Percentiles rank a stretch among this genome's conserved stretches.
Conservation (phyloP, 2,888 invertebrate species). For the Anthrax anthrax region DNA sequence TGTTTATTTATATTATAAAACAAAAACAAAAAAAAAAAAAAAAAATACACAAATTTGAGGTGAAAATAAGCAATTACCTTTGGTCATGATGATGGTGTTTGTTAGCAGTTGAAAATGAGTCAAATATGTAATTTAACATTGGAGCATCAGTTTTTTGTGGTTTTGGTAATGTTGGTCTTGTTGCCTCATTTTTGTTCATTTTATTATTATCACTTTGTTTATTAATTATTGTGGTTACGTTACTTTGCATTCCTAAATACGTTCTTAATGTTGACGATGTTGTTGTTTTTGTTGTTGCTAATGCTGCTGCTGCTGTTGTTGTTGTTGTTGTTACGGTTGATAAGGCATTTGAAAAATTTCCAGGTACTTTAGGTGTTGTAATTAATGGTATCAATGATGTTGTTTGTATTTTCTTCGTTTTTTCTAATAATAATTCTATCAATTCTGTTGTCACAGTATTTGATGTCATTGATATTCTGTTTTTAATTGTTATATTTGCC, state of each 20-base stretch:
- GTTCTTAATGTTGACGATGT: constrained; percentile 10
- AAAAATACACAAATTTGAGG: no score
- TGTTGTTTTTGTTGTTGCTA: not conserved
- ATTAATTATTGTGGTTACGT: constrained; percentile 7
- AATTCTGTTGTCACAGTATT: no score
- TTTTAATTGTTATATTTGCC: no score
- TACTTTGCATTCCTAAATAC: constrained; percentile 11
- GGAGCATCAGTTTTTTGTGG: constrained; percentile 48
- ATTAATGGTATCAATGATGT: no score
- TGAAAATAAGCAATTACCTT: constrained; percentile 41
- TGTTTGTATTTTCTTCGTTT: no score
- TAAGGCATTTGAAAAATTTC: not conserved
- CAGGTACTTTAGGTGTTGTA: no score
- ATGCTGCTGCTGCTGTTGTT: constrained; percentile 5
- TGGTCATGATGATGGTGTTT: constrained; percentile 54
- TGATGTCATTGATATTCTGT: no score
- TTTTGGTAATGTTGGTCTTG: constrained; percentile 27
- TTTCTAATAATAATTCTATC: no score
- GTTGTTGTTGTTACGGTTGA: constrained; percentile 1
- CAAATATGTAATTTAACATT: constrained; percentile 60
- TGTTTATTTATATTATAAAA: no score
- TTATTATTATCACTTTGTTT: not conserved
- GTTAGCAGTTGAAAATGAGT: constrained; percentile 51
- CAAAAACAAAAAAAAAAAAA: no score
- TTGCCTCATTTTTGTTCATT: no score